phyloP scores from a whole-genome alignment of 2,113 vertebrate species.

The Calidris pygmaea region DNA sequence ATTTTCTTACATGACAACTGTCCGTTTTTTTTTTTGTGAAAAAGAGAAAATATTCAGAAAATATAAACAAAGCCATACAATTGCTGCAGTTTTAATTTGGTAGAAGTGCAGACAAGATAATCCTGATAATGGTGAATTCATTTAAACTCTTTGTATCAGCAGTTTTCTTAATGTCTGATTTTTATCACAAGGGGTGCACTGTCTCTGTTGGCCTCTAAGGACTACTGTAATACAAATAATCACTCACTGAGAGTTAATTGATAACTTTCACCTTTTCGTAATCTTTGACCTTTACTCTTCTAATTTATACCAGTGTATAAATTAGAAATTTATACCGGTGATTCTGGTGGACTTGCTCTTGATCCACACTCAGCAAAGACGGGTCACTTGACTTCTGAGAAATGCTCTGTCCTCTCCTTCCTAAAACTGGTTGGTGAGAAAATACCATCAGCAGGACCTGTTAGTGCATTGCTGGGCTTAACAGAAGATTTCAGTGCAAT shows the following conservation, averaged over 20 bases:
- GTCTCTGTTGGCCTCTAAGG: not conserved
- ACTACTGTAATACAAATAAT: not conserved
- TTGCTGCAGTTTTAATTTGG: not conserved
- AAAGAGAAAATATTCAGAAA: not conserved
- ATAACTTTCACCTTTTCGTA: slow-evolving; percentile 3
- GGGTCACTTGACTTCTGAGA: not conserved
- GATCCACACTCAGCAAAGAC: not conserved
- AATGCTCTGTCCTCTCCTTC: not conserved
- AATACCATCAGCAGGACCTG: not conserved
- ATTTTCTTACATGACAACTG: not conserved
- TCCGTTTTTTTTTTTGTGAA: not conserved
- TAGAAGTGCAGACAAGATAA: not conserved
- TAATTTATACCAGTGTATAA: not conserved
- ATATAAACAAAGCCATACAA: not conserved
- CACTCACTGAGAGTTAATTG: not conserved
- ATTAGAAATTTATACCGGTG: not conserved
- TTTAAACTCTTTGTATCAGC: not conserved
- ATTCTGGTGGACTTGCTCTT: not conserved
- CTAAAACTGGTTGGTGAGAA: not conserved
- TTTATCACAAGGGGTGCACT: not conserved
- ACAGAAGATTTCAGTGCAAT: not conserved
- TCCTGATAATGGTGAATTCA: not conserved
- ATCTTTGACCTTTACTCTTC: not conserved
- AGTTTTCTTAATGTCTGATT: not conserved
- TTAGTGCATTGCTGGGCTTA: not conserved